Evolutionary conservation across 2,113 vertebrate species (phyloP), one percentile per base, ranked within the genome.

Genomic region (Salvelinus alpinus): DNA sequence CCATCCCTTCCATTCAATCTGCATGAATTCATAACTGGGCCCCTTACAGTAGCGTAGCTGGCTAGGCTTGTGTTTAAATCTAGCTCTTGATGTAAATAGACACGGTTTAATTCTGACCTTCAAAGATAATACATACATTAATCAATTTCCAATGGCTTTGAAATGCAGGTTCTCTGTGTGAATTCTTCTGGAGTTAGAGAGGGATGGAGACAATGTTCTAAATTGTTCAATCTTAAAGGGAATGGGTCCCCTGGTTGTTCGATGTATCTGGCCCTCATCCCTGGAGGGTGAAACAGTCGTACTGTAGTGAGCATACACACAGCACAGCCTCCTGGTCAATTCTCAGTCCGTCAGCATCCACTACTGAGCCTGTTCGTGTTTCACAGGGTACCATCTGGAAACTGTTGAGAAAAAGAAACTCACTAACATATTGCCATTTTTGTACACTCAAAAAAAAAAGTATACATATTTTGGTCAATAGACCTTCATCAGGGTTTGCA

Each of bases 71-170:
- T 72, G 64, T 84, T 69, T 80, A 54, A 86, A 78, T 77, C 78
- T 71, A 81, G 80, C 86, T 79, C 72, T 73, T 22, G 59, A 82
- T 79, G 76, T 77, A 87, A 90, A 88, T 80, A 84, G 75, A 64
- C 75, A 71, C 71, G 71, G 82, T 82, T 79, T 71, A 76, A 64
- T 67, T 78, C 75, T 62, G 73, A 70, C 31, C 86, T 87, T 88
- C 88, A 92, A 89, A 93, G 82, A 80, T 89, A 90, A 44, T 44
- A 44, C 11, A 90, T 88, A 71, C 77, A 88, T 88, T 76, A 82
- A 87, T 88, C 84, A 81, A 75, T 87, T 87, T 89, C 80, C 81
- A 82, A 66, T 76, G 70, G 76, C 87, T 91, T 89, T 90, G 88
- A 90, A 90, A 88, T 75, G 77, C 76, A 74, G 75, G 76, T 77